phyloP scores from a whole-genome alignment of 2,113 vertebrate genomes.

The Mirounga angustirostris region DNA sequence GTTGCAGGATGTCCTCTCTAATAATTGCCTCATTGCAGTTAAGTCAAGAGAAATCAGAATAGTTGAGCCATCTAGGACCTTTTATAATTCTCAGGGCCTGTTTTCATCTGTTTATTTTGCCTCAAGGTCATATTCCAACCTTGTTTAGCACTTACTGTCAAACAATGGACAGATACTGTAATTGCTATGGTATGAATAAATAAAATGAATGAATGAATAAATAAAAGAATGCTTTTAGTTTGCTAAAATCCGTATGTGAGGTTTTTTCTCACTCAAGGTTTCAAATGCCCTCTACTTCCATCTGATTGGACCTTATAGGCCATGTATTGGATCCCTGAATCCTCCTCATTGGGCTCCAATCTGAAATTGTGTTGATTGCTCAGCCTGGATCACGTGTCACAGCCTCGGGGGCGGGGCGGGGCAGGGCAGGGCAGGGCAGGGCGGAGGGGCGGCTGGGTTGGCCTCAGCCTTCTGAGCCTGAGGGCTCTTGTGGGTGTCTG shows the following conservation, averaged over 20 bases:
- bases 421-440: too few relatives aligned
- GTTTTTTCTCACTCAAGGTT: not conserved
- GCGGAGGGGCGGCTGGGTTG: too few relatives aligned
- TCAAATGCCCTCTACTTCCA: not conserved
- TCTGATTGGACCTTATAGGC: not conserved
- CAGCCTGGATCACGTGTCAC: rapidly evolving
- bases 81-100: not conserved
- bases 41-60: not conserved
- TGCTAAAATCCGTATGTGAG: not conserved
- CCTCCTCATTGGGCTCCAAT: not conserved
- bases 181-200: not conserved
- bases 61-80: not conserved
- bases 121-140: not conserved
- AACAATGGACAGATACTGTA: not conserved
- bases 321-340: not conserved
- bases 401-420: not conserved
- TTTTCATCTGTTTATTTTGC: not conserved
- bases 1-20: not conserved
- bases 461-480: not conserved
- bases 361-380: not conserved
- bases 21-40: not conserved
- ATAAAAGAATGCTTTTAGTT: not conserved
- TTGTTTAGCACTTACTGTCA: not conserved
- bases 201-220: not conserved
- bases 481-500: rapidly evolving